These are phyloP conservation scores for Drosophila parvula DNA, from an alignment of 1,140 invertebrate species.

Conservation along the genomic window DNA sequence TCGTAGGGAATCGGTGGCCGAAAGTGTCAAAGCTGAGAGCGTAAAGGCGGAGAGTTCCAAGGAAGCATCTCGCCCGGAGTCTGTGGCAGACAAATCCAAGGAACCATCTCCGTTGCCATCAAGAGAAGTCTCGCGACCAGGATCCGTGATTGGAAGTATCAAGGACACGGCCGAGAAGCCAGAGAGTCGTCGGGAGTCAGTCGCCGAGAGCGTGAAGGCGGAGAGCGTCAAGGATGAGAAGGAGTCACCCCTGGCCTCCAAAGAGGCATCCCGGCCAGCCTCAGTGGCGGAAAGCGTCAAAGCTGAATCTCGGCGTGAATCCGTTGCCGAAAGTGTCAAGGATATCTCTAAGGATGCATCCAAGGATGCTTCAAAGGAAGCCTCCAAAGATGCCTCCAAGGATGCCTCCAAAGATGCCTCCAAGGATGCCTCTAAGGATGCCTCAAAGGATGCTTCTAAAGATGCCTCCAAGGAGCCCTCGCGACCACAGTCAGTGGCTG, in stretches of 20 bases:
- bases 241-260: slow-evolving; percentile 4
- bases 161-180: slow-evolving; percentile 47
- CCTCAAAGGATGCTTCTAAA: neutral
- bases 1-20: slow-evolving; percentile 30
- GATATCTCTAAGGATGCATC: too few relatives aligned
- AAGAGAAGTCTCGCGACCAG: slow-evolving; percentile 42
- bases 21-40: slow-evolving; percentile 32
- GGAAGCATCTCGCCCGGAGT: slow-evolving; percentile 14
- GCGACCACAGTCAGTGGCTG: slow-evolving; percentile 33
- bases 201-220: slow-evolving; percentile 18
- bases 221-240: slow-evolving; percentile 39
- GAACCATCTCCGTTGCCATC: slow-evolving; percentile 22
- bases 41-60: slow-evolving; percentile 11
- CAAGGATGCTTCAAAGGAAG: slow-evolving; percentile 24
- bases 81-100: slow-evolving; percentile 12
- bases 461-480: slow-evolving; percentile 12
- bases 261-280: slow-evolving; percentile 28
- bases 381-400: neutral
- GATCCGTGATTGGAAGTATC: slow-evolving; percentile 21
- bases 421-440: too few relatives aligned
- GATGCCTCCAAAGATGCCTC: too few relatives aligned
- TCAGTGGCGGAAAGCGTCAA: slow-evolving; percentile 37
- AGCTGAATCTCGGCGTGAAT: slow-evolving; percentile 38
- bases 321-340: slow-evolving; percentile 34
- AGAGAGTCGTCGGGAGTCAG: slow-evolving; percentile 19